phyloP scores from a whole-genome alignment of 2,113 vertebrate genomes.

The Neofelis nebulosa region DNA sequence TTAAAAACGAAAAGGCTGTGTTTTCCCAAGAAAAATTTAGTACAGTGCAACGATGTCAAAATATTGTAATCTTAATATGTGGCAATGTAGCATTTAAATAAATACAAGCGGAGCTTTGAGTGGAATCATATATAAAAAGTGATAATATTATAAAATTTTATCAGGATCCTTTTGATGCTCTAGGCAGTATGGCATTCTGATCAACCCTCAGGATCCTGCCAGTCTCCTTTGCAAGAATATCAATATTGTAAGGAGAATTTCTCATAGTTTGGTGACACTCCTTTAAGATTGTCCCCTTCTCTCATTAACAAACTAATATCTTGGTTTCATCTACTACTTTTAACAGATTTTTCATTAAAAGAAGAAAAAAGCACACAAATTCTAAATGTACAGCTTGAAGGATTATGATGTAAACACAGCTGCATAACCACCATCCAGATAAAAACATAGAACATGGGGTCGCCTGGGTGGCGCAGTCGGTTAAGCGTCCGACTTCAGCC shows the following conservation, averaged over 20 bases:
- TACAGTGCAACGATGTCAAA: not conserved
- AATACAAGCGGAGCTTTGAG: not conserved
- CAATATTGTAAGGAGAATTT: not conserved
- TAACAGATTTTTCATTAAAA: not conserved
- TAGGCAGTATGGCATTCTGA: not conserved
- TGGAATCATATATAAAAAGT: not conserved
- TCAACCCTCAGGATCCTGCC: not conserved
- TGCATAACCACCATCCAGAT: not conserved
- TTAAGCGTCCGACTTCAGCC: too few species aligned
- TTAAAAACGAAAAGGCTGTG: not conserved
- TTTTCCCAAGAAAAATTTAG: not conserved
- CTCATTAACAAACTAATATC: not conserved
- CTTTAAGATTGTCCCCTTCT: not conserved
- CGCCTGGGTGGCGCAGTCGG: too few species aligned
- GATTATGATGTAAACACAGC: not conserved
- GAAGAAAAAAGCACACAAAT: not conserved
- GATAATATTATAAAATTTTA: not conserved
- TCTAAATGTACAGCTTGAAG: not conserved
- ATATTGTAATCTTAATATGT: not conserved
- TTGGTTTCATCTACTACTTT: not conserved
- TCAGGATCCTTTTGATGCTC: not conserved
- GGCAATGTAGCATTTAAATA: not conserved
- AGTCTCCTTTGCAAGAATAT: not conserved
- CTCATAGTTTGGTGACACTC: not conserved
- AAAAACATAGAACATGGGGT: not conserved